A percentile compares a stretch with the other conserved stretches of the same genome.
phyloP scores from a whole-genome alignment of 2,113 vertebrate genomes.

The Heliornis fulica region DNA sequence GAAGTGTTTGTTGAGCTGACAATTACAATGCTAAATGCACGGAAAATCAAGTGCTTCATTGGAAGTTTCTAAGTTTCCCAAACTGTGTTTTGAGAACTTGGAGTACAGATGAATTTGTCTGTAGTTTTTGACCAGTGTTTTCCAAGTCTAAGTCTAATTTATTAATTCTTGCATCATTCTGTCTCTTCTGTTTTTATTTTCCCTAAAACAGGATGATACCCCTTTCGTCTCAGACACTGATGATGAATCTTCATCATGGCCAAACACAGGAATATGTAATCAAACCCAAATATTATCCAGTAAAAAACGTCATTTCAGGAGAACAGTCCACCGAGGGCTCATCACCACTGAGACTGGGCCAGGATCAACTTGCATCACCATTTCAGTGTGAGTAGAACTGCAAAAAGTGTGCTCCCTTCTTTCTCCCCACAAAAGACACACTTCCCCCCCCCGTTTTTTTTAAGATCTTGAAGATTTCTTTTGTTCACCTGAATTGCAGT shows the following conservation, averaged over 20 bases:
- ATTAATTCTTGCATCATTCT: background rate
- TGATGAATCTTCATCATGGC: conserved; percentile 81
- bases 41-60: background rate
- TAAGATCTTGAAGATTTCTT: background rate
- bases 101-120: background rate
- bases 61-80: background rate
- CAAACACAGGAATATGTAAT: conserved; percentile 88
- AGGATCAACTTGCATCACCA: conserved; percentile 67
- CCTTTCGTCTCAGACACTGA: conserved; percentile 77
- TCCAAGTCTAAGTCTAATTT: background rate
- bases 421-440: rapidly evolving
- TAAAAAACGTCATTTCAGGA: conserved; percentile 82
- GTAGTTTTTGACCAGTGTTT: background rate
- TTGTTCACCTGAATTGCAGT: background rate
- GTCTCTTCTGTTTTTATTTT: background rate
- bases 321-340: conserved; percentile 81
- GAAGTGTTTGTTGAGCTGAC: background rate
- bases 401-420: background rate
- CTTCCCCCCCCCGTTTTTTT: rapidly evolving
- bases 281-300: conserved; percentile 88
- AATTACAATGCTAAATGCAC: background rate
- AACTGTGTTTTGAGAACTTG: background rate
- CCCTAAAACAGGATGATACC: conserved; percentile 79
- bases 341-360: conserved; percentile 81
- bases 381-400: conserved; percentile 75